A percentile compares a stretch with the other conserved stretches of the same genome.
Evolutionary conservation across 2,888 invertebrate species (phyloP).

Genomic region (Emmelina monodactyla): DNA sequence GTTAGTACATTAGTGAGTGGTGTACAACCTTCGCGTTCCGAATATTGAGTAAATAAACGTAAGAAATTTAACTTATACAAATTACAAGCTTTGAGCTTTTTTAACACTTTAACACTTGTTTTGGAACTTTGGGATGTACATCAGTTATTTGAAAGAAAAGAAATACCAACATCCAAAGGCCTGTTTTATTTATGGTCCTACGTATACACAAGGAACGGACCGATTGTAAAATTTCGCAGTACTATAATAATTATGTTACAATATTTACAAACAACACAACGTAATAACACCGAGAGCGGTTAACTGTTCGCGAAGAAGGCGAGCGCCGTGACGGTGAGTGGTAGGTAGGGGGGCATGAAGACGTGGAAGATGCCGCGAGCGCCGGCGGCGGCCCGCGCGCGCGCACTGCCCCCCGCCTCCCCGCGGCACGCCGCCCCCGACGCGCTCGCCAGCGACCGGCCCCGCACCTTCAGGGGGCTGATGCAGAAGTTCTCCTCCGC

Average conservation of each 20-base stretch:
- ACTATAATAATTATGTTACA: conserved; percentile 53
- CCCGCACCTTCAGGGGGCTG: conserved; percentile 84
- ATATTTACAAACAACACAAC: conserved; percentile 56
- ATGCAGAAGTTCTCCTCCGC: conserved; percentile 83
- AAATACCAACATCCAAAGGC: conserved; percentile 51
- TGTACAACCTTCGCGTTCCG: too few species aligned
- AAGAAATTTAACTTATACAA: too few species aligned
- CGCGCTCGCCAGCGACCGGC: conserved; percentile 72
- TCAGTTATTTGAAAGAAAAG: too few species aligned
- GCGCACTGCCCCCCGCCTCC: conserved; percentile 42
- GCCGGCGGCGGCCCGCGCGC: conserved; percentile 35
- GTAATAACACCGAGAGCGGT: conserved; percentile 53
- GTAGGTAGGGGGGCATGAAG: conserved; percentile 25
- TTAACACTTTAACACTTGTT: too few species aligned
- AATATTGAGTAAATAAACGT: too few species aligned
- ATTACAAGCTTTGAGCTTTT: too few species aligned
- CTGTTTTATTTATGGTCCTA: conserved; percentile 64
- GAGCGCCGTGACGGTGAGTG: conserved; percentile 33
- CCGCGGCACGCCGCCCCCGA: conserved; percentile 45
- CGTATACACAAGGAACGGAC: conserved; percentile 64
- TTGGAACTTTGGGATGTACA: too few species aligned
- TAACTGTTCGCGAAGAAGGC: conserved; percentile 46
- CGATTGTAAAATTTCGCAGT: conserved; percentile 61
- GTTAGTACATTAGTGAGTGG: too few species aligned
- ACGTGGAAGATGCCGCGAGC: conserved; percentile 24